Evolutionary conservation across 2,797 vertebrate genomes (phyloP).

Genomic region (Diplodus puntazzo): DNA sequence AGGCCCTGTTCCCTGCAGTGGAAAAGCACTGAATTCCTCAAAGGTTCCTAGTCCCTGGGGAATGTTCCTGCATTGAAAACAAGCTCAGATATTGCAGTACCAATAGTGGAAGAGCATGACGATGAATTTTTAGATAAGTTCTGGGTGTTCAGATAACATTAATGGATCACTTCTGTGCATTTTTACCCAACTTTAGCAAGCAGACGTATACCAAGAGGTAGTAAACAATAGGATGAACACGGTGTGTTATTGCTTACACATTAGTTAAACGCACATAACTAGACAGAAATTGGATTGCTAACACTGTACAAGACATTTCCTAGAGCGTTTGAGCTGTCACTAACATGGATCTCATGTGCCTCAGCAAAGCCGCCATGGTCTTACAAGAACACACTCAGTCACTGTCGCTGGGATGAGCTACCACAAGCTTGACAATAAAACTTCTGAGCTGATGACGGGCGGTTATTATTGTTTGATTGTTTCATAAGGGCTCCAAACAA

Average conservation of each 20-base stretch:
- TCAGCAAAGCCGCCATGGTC: conserved; percentile 53
- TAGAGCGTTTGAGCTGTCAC: conserved; percentile 1
- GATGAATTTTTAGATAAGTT: conserved; percentile 4
- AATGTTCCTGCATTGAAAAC: too few species aligned
- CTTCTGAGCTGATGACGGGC: conserved; percentile 15
- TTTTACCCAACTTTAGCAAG: conserved; percentile 2
- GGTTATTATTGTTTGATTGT: background rate
- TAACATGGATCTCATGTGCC: conserved; percentile 60
- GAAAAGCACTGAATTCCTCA: too few species aligned
- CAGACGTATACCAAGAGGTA: conserved; percentile 8
- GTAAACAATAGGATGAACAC: background rate
- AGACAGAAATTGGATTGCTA: conserved; percentile 13
- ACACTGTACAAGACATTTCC: background rate
- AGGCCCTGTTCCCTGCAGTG: too few species aligned
- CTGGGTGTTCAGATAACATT: conserved; percentile 7
- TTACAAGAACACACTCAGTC: conserved; percentile 30
- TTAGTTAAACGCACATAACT: conserved; percentile 1
- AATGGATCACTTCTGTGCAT: background rate
- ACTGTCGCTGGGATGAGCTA: conserved; percentile 15
- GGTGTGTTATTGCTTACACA: background rate
- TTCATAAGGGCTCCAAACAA: background rate
- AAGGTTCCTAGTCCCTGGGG: too few species aligned
- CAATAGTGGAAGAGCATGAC: background rate
- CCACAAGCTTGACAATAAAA: conserved; percentile 35
- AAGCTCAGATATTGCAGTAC: background rate